phyloP scores from a whole-genome alignment of 2,797 vertebrate species.

The Myotis myotis region DNA sequence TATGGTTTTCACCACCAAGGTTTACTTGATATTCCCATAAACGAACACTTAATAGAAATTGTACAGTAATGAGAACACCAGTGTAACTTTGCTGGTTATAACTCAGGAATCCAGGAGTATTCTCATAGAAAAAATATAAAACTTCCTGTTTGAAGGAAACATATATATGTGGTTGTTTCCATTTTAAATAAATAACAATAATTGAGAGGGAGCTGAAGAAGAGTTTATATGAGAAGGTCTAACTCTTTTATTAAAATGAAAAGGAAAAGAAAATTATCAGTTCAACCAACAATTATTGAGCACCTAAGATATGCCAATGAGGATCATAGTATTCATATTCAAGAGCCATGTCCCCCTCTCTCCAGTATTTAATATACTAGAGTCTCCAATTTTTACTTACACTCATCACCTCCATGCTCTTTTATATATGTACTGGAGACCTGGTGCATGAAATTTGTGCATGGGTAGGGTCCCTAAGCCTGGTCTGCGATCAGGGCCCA shows the following conservation, averaged over 20 bases:
- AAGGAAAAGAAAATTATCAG: not conserved
- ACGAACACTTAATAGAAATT: not conserved
- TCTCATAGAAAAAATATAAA: not conserved
- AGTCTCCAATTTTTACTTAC: not conserved
- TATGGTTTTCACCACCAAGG: not conserved
- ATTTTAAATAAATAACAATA: not conserved
- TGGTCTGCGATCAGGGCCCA: too few relatives aligned
- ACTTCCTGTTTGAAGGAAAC: not conserved
- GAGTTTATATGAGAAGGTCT: not conserved
- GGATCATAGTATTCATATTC: not conserved
- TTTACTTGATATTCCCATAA: not conserved
- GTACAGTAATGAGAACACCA: not conserved
- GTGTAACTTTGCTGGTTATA: not conserved
- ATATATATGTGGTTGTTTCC: not conserved
- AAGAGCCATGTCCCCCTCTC: not conserved
- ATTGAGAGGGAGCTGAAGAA: not conserved
- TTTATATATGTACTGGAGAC: not conserved
- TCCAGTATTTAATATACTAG: not conserved
- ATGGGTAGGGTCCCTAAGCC: too few relatives aligned
- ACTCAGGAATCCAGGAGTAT: not conserved
- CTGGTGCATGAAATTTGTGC: too few relatives aligned
- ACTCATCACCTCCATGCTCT: not conserved
- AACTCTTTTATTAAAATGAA: not conserved
- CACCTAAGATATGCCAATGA: not conserved
- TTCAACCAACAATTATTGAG: not conserved